Evolutionary conservation across 1,140 invertebrate species (phyloP).

Genomic region (Aleiodes sp.): DNA sequence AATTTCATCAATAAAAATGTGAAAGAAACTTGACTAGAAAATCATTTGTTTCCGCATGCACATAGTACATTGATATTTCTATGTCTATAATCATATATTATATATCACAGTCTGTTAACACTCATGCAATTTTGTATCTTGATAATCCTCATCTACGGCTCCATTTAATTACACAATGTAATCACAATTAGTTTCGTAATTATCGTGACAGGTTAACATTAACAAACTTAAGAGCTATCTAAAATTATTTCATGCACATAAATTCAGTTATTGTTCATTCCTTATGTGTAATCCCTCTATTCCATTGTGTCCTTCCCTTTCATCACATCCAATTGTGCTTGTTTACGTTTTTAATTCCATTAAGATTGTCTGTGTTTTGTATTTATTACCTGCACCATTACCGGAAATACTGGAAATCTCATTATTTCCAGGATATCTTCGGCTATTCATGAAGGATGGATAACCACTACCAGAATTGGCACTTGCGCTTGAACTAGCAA

Average conservation of each 20-base stretch:
- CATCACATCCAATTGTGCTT: not conserved
- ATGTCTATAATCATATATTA: not conserved
- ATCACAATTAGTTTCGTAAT: not conserved
- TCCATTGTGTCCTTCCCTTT: not conserved
- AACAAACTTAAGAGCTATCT: not conserved
- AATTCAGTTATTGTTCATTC: not conserved
- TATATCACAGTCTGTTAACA: not conserved
- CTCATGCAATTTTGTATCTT: not conserved
- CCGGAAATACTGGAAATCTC: constrained; percentile 26
- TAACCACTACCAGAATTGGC: constrained; percentile 21
- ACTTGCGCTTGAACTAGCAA: constrained; percentile 19
- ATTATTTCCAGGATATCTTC: constrained; percentile 28
- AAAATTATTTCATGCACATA: constrained; percentile 14
- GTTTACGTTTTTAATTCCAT: not conserved
- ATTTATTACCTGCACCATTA: constrained; percentile 29
- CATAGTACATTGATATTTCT: not conserved
- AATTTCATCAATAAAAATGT: not conserved
- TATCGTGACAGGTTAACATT: not conserved
- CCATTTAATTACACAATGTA: not conserved
- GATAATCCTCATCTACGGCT: constrained; percentile 8
- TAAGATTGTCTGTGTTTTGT: constrained; percentile 7
- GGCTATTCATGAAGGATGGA: constrained; percentile 4
- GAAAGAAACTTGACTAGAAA: not conserved
- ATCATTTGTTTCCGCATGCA: not conserved
- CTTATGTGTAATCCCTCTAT: not conserved